These are phyloP conservation scores for Dissostichus mawsoni DNA, from an alignment of 2,113 vertebrate genomes.

Conservation along the genomic window DNA sequence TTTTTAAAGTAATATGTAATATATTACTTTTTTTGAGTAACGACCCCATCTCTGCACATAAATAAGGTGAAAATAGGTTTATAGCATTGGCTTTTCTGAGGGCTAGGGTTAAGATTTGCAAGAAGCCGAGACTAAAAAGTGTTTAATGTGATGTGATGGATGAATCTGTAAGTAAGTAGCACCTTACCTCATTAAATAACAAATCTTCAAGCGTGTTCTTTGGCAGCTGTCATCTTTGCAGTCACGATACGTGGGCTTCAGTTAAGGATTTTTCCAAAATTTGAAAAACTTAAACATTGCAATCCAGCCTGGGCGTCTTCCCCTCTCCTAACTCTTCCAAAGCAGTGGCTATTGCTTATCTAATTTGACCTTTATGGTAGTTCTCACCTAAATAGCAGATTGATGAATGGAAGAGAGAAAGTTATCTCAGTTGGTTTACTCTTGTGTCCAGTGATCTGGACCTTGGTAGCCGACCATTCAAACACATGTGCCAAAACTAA, in stretches of 20 bases:
- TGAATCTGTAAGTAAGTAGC: background rate
- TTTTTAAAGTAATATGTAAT: too few species aligned
- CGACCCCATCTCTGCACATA: background rate
- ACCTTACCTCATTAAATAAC: constrained; percentile 95
- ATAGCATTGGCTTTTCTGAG: background rate
- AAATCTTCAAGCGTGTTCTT: constrained; percentile 92
- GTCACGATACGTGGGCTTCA: constrained; percentile 87
- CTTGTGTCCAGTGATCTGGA: too few species aligned
- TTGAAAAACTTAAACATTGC: background rate
- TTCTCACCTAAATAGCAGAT: too few species aligned
- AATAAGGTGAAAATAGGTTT: background rate
- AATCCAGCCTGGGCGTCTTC: background rate
- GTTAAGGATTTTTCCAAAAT: constrained; percentile 84
- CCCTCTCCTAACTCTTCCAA: too few species aligned
- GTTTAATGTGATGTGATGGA: background rate
- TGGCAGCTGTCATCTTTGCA: constrained; percentile 85
- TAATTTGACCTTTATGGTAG: too few species aligned
- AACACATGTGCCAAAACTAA: too few species aligned
- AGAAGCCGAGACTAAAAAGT: background rate
- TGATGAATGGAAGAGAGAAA: background rate
- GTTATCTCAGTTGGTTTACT: background rate
- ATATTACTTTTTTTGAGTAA: too few species aligned
- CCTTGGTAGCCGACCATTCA: too few species aligned
- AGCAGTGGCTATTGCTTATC: too few species aligned
- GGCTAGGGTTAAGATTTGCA: background rate